Evolutionary conservation across 2,888 invertebrate species (phyloP).

Genomic region (Zelleria hepariella): DNA sequence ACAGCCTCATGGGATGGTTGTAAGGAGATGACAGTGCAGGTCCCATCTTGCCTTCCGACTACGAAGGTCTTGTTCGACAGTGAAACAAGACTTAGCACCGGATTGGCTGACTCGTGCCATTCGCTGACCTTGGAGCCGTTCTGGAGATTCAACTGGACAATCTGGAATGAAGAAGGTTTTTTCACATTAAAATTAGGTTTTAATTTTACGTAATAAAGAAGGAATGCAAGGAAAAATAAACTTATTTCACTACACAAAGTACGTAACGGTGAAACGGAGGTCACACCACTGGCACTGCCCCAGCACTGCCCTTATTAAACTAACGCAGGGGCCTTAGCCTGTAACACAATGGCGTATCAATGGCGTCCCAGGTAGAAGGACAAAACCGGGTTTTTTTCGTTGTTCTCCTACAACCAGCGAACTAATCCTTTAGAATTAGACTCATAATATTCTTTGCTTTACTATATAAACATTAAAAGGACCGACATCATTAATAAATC

Average conservation of each 20-base stretch:
- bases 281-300: no score
- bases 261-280: no score
- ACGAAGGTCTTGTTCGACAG: slow-evolving; percentile 64
- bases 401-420: no score
- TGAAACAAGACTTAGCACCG: slow-evolving; percentile 65
- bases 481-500: no score
- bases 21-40: slow-evolving; percentile 67
- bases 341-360: no score
- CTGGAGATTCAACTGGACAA: slow-evolving; percentile 37
- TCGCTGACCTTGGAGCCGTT: slow-evolving; percentile 38
- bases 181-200: not conserved
- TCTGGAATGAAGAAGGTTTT: slow-evolving; percentile 28
- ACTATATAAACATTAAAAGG: no score
- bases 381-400: no score
- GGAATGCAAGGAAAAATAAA: not conserved
- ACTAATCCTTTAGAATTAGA: no score
- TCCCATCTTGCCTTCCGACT: slow-evolving; percentile 75
- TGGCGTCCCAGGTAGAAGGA: no score
- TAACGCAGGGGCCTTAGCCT: no score
- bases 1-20: slow-evolving; percentile 35
- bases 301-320: no score
- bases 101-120: slow-evolving; percentile 71
- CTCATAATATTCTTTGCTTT: no score
- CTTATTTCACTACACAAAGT: not conserved
- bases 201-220: not conserved